These are phyloP conservation scores for Strigops habroptila DNA, from an alignment of 2,113 vertebrate genomes.

Conservation along the genomic window DNA sequence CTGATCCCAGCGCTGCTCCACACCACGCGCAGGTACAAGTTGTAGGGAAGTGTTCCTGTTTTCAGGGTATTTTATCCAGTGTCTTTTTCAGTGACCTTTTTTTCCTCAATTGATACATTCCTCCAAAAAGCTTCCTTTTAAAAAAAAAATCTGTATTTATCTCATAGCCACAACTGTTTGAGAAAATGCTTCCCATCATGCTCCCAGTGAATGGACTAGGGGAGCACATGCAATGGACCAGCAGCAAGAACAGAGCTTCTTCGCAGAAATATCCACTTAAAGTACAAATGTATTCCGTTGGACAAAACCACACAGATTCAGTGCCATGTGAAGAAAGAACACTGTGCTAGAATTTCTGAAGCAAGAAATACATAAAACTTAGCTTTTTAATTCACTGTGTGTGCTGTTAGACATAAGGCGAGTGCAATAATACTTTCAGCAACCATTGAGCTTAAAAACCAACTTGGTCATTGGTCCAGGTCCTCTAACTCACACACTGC, in stretches of 20 bases:
- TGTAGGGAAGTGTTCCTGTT: fast-evolving
- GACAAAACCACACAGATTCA: background rate
- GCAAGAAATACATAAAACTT: background rate
- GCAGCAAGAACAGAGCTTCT: background rate
- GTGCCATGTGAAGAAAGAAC: background rate
- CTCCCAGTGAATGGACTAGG: background rate
- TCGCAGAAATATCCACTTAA: background rate
- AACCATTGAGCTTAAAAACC: background rate
- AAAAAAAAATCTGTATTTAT: background rate
- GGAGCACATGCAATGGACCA: background rate
- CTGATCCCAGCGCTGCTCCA: background rate
- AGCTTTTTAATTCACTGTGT: background rate
- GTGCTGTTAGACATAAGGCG: no score
- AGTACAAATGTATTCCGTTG: background rate
- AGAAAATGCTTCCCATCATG: background rate
- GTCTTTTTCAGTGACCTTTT: background rate
- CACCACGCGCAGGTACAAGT: fast-evolving
- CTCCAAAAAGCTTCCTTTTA: background rate
- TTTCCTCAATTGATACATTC: background rate
- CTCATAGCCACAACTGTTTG: background rate
- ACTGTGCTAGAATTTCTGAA: background rate
- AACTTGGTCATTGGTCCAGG: background rate
- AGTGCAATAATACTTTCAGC: background rate
- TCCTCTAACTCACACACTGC: background rate
- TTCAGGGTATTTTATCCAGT: background rate